Evolutionary conservation across 2,888 invertebrate species (phyloP).

Genomic region (Deroplatys truncata): DNA sequence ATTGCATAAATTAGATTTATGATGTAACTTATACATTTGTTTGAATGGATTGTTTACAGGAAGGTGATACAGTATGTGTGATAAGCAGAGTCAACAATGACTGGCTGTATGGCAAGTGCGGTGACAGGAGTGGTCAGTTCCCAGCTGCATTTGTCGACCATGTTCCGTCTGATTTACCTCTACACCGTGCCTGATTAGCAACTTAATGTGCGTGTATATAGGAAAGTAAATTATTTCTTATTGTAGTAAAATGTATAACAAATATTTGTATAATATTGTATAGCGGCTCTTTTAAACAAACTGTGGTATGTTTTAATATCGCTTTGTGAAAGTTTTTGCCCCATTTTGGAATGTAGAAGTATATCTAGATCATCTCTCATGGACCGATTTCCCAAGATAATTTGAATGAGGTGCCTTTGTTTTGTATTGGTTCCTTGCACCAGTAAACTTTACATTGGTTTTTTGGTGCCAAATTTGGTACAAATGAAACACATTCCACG

Average conservation of each 20-base stretch:
- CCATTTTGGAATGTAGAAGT: background rate
- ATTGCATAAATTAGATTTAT: no score
- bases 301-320: background rate
- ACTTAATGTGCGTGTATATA: background rate
- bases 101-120: slow-evolving; percentile 73
- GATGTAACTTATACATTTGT: background rate
- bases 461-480: background rate
- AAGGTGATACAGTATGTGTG: slow-evolving; percentile 59
- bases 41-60: slow-evolving; percentile 44
- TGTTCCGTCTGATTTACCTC: slow-evolving; percentile 42
- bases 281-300: background rate
- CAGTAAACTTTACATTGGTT: background rate
- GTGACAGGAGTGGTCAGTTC: slow-evolving; percentile 68
- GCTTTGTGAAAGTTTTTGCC: background rate
- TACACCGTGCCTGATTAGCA: slow-evolving; percentile 2
- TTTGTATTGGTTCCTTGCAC: background rate
- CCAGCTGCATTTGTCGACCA: slow-evolving; percentile 71
- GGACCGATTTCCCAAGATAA: background rate
- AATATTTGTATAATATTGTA: background rate
- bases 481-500: background rate
- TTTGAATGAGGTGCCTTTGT: background rate
- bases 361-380: background rate
- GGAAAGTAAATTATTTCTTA: background rate
- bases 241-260: background rate
- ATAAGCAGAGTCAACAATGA: slow-evolving; percentile 66